Evolutionary conservation across 2,888 invertebrate species (phyloP).

Genomic region (Aporophyla nigra): DNA sequence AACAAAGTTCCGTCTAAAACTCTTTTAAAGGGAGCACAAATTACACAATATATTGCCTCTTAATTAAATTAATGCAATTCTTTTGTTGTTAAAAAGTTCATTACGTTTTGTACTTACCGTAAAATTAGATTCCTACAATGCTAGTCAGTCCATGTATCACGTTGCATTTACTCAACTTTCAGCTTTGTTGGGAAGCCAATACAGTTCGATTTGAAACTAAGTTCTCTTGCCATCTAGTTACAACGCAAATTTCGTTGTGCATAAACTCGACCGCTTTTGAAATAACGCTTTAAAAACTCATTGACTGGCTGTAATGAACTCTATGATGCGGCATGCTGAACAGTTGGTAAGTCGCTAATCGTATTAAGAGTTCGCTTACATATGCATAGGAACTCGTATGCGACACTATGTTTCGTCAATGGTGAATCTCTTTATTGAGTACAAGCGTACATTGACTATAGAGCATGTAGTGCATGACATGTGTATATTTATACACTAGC

Average conservation of each 20-base stretch:
- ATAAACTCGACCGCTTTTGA: constrained; percentile 39
- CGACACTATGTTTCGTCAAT: constrained; percentile 2
- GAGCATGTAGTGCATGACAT: not conserved
- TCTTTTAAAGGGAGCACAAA: constrained; percentile 2
- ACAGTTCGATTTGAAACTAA: constrained; percentile 26
- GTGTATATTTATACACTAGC: too few species aligned
- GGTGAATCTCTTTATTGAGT: constrained; percentile 1
- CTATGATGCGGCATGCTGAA: constrained; percentile 25
- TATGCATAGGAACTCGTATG: constrained; percentile 14
- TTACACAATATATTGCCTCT: constrained; percentile 17
- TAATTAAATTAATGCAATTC: constrained; percentile 49
- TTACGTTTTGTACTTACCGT: constrained; percentile 37
- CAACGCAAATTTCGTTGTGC: constrained; percentile 37
- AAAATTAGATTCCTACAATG: constrained; percentile 37
- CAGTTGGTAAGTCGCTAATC: constrained; percentile 49
- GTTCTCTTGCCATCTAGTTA: constrained; percentile 18
- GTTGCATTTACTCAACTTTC: constrained; percentile 40
- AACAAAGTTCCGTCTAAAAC: not conserved
- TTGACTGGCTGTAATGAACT: constrained; percentile 49
- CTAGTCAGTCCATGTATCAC: constrained; percentile 31
- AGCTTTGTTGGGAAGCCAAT: constrained; percentile 22
- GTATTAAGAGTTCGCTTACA: constrained; percentile 43
- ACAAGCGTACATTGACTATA: not conserved
- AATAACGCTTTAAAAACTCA: constrained; percentile 51
- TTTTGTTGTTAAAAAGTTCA: constrained; percentile 15